Conservation (phyloP, 64 coral and sea anemone genomes). For the Pocillopora damicornis region DNA sequence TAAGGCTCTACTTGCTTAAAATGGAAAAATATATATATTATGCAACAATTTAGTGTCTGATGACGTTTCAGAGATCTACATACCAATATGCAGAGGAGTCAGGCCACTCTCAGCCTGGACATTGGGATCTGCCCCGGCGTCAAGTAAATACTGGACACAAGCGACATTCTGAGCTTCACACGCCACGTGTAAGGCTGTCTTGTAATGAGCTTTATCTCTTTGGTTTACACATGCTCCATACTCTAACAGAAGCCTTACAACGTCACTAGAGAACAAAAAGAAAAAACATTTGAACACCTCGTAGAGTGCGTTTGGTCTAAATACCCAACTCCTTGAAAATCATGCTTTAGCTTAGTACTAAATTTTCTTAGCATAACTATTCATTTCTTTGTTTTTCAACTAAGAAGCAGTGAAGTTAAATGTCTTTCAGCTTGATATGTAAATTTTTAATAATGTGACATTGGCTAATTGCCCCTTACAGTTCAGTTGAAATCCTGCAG, state of each 20-base stretch:
- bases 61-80: neutral
- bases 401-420: too few species aligned
- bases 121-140: slow-evolving; percentile 83
- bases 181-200: slow-evolving; percentile 88
- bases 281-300: neutral
- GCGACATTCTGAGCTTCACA: slow-evolving; percentile 71
- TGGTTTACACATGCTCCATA: slow-evolving; percentile 76
- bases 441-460: too few species aligned
- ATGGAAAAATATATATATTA: too few species aligned
- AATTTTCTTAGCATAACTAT: too few species aligned
- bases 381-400: too few species aligned
- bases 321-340: neutral
- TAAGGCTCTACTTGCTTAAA: too few species aligned
- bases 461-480: too few species aligned
- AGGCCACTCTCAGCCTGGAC: slow-evolving; percentile 69
- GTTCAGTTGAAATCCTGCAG: too few species aligned
- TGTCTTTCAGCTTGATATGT: too few species aligned
- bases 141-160: slow-evolving; percentile 76
- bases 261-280: slow-evolving; percentile 56
- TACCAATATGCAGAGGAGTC: slow-evolving; percentile 91
- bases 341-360: too few species aligned
- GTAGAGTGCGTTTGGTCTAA: neutral
- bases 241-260: slow-evolving; percentile 69
- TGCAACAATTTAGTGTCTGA: too few species aligned
- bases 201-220: slow-evolving; percentile 77